Evolutionary conservation across 2,888 invertebrate species (phyloP).

Genomic region (Trissonchulus latispiculum): DNA sequence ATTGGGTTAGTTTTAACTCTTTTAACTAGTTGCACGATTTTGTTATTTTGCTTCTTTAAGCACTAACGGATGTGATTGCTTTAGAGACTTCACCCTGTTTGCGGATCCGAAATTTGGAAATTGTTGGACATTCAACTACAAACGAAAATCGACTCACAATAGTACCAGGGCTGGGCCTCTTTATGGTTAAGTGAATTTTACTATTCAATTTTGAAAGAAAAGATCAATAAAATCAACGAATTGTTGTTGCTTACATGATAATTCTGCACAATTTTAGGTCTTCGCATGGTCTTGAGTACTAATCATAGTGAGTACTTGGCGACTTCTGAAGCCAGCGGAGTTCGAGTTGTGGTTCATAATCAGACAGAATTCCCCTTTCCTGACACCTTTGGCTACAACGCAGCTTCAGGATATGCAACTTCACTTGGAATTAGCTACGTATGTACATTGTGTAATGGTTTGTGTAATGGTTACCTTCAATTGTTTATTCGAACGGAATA

Average conservation of each 20-base stretch:
- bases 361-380: constrained; percentile 40
- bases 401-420: constrained; percentile 38
- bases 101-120: constrained; percentile 26
- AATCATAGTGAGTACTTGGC: constrained; percentile 40
- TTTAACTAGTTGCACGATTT: too few species aligned
- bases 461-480: too few species aligned
- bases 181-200: constrained; percentile 24
- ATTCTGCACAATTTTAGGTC: constrained; percentile 35
- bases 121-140: constrained; percentile 28
- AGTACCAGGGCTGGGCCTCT: constrained; percentile 27
- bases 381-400: constrained; percentile 41
- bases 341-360: constrained; percentile 40
- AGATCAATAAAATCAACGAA: too few species aligned
- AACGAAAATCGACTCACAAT: constrained; percentile 13
- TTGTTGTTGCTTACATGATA: too few species aligned
- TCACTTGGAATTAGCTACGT: constrained; percentile 40
- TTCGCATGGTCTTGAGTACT: constrained; percentile 39
- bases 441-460: too few species aligned
- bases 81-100: constrained; percentile 26
- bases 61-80: constrained; percentile 14
- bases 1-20: too few species aligned
- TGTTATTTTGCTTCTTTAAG: too few species aligned
- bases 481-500: too few species aligned
- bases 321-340: constrained; percentile 39
- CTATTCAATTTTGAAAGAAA: too few species aligned